These are phyloP conservation scores for Scytalopus superciliaris DNA, from an alignment of 2,113 vertebrate species.

Conservation along the genomic window DNA sequence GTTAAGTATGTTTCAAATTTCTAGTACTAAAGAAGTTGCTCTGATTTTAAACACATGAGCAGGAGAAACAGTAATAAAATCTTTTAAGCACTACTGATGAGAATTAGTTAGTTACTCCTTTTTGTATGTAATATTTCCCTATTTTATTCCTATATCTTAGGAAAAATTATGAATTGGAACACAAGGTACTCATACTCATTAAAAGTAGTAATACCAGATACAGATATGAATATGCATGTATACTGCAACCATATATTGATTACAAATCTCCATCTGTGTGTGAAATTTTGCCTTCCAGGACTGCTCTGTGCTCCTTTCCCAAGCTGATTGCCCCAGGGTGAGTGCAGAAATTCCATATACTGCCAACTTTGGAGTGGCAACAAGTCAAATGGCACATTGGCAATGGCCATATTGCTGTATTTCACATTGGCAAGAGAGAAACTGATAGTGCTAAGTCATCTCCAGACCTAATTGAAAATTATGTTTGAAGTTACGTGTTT, in stretches of 20 bases:
- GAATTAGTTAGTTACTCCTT: not conserved
- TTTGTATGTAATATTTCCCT: not conserved
- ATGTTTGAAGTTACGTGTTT: not conserved
- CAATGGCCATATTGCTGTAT: not conserved
- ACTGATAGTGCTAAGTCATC: not conserved
- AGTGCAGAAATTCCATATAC: not conserved
- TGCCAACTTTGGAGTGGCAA: not conserved
- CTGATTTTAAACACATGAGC: not conserved
- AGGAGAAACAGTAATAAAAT: not conserved
- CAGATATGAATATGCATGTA: not conserved
- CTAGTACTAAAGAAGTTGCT: not conserved
- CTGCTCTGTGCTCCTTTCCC: not conserved
- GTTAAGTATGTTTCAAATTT: not conserved
- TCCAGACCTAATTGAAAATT: not conserved
- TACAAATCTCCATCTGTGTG: not conserved
- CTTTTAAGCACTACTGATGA: not conserved
- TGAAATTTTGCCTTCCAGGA: not conserved
- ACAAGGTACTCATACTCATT: not conserved
- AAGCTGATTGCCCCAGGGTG: not conserved
- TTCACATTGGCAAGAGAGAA: not conserved
- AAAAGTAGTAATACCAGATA: not conserved
- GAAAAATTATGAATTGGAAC: not conserved
- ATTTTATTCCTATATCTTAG: not conserved
- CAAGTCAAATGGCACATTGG: not conserved
- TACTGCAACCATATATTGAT: accelerated